A percentile compares a stretch with the other conserved stretches of the same genome.
Evolutionary conservation across 2,797 vertebrate species (phyloP).

Genomic region (Propithecus deckenii): DNA sequence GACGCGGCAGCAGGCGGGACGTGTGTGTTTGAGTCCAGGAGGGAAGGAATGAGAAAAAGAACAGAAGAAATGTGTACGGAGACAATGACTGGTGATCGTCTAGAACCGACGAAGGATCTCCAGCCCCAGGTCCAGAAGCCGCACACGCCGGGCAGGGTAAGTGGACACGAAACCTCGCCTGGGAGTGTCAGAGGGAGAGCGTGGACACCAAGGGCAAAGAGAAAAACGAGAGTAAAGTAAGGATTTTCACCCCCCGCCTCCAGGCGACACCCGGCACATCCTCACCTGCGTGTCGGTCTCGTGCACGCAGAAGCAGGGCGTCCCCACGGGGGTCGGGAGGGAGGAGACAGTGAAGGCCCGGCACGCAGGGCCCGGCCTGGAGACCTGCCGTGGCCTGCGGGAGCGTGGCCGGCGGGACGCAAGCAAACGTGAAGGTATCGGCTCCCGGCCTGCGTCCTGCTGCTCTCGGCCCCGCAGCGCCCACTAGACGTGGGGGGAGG

Average conservation of each 20-base stretch:
- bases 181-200: neutral
- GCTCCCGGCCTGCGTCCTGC: too few species aligned
- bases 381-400: neutral
- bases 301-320: too few species aligned
- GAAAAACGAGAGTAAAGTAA: neutral
- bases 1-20: accelerated
- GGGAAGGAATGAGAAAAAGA: neutral
- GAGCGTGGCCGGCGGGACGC: neutral
- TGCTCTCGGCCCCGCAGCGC: neutral
- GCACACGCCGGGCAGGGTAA: neutral
- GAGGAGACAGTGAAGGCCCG: too few species aligned
- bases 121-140: neutral
- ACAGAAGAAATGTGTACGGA: neutral
- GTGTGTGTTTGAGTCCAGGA: neutral
- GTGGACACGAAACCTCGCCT: neutral
- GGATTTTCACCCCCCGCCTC: neutral
- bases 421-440: neutral
- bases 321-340: too few species aligned
- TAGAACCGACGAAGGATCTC: neutral
- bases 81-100: neutral
- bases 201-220: neutral
- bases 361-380: neutral
- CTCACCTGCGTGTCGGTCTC: accelerated
- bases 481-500: accelerated
- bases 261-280: accelerated